phyloP scores from a whole-genome alignment of 2,797 vertebrate species.

The Brotogeris chrysoptera region DNA sequence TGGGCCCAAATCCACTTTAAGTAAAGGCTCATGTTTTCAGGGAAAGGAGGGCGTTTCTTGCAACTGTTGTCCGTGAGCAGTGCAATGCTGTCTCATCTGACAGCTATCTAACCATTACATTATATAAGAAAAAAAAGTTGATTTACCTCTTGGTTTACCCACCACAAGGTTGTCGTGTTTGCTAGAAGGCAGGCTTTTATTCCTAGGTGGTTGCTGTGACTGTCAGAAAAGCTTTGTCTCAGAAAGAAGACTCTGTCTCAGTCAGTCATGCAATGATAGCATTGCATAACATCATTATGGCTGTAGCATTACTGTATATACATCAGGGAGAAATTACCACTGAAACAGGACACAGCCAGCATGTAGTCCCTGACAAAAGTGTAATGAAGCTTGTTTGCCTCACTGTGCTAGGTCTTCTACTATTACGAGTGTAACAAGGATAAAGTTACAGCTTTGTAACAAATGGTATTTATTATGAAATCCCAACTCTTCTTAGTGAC shows the following conservation, averaged over 20 bases:
- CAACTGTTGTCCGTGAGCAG: background rate
- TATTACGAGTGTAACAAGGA: background rate
- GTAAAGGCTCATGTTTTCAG: background rate
- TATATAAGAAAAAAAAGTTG: background rate
- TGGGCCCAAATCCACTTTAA: background rate
- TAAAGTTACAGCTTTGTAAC: background rate
- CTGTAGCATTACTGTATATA: background rate
- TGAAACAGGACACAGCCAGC: background rate
- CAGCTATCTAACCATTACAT: background rate
- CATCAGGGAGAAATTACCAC: background rate
- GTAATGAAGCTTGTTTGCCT: background rate
- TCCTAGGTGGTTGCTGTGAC: background rate
- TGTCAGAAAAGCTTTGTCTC: background rate
- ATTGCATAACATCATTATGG: background rate
- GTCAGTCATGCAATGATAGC: background rate
- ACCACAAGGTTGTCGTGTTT: background rate
- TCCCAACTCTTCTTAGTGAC: background rate
- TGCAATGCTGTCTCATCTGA: background rate
- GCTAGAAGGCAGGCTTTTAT: background rate
- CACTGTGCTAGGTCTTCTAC: accelerated
- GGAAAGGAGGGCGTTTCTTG: background rate
- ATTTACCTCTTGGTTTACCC: background rate
- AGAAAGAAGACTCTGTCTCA: background rate
- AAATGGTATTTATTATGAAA: background rate
- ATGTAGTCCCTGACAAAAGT: background rate